Evolutionary conservation across 2,888 invertebrate species (phyloP), one percentile per base, ranked within the genome.

Genomic region (Phengaris arion): DNA sequence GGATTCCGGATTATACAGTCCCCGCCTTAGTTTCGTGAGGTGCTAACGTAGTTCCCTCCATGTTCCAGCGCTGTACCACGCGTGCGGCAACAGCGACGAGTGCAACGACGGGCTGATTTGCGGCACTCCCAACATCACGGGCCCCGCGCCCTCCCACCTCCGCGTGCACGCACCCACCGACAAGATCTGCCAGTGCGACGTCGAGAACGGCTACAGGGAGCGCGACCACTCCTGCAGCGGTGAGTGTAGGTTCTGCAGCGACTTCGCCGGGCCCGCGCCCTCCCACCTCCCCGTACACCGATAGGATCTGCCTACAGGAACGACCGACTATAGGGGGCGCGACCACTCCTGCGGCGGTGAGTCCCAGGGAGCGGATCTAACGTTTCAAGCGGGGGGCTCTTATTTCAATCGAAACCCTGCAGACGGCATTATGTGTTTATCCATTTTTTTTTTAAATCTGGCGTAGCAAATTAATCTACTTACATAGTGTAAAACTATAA

Each of bases 41-140:
- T 4, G 35, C 35, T 35, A 35, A 35, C 35, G 4, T 35, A 35
- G 48, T 48, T 48, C 8, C 7, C 57, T 57, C 57, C 8, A 0
- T 8, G 59, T 76, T 83, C 5, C 88, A 95, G 95, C 93, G 0
- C 87, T 95, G 22, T 94, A 94, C 84, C 95, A 96, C 83, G 89
- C 92, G 0, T 96, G 96, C 86, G 89, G 87, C 35, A 94, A 94
- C 82, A 94, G 94, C 80, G 91, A 94, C 75, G 96, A 96, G 75
- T 96, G 96, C 81, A 94, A 94, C 81, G 95, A 95, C 48, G 95
- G 95, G 0, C 92, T 96, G 74, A 91, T 95, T 76, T 96, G 96
- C 83, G 91, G 92, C 54, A 84, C 89, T 2, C 94, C 94, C 0
- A 95, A 95, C 86, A 89, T 93, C 70, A 95, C 95, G 0, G 92